Conservation (phyloP, 37 sponge, comb jelly and placozoan genomes). For the Cliona cf. orientalis region DNA sequence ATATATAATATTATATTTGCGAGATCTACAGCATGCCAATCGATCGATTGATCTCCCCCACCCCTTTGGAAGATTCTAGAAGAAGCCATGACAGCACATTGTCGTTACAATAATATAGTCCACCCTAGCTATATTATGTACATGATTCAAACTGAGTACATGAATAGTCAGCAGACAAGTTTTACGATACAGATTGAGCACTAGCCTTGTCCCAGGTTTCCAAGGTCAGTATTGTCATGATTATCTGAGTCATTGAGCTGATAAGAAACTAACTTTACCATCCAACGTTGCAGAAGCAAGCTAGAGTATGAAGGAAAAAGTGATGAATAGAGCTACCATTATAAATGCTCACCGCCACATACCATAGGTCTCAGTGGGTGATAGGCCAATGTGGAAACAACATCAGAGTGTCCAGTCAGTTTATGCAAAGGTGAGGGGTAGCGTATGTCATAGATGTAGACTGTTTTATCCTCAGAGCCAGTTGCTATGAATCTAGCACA, state of each 20-base stretch:
- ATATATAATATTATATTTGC: too few relatives aligned
- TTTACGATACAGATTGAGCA: too few relatives aligned
- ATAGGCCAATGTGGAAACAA: constrained; percentile 58
- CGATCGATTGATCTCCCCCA: too few relatives aligned
- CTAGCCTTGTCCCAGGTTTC: too few relatives aligned
- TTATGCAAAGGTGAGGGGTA: constrained; percentile 57
- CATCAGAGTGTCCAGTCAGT: constrained; percentile 72
- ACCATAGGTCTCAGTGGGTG: constrained; percentile 79
- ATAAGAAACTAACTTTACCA: constrained; percentile 34
- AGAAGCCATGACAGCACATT: too few relatives aligned
- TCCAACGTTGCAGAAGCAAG: constrained; percentile 26
- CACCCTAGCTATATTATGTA: too few relatives aligned
- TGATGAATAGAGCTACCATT: not conserved
- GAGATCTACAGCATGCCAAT: too few relatives aligned
- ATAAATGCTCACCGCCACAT: not conserved
- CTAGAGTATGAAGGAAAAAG: constrained; percentile 3
- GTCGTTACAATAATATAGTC: too few relatives aligned
- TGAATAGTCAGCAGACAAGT: too few relatives aligned
- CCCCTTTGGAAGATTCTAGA: too few relatives aligned
- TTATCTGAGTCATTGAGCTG: constrained; percentile 1
- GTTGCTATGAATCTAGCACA: constrained; percentile 87
- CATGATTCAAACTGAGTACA: too few relatives aligned
- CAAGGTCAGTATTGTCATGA: too few relatives aligned
- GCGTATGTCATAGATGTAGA: constrained; percentile 85
- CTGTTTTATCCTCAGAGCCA: constrained; percentile 89